Base-by-base conservation (phyloP, 2,113 vertebrate genomes). In the Peromyscus maniculatus region DNA sequence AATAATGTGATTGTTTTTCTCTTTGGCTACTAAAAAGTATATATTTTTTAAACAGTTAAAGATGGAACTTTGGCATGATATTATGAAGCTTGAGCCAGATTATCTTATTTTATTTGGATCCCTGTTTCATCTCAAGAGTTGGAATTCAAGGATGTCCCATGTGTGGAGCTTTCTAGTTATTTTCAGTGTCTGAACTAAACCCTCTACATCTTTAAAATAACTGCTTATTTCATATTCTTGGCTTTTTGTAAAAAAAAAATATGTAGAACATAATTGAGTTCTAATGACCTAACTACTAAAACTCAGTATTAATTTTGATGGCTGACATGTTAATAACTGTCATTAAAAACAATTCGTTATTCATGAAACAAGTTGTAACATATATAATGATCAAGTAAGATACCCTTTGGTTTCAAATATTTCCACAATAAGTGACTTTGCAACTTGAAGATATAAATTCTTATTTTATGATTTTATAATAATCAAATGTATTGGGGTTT, bases 41-140 rank as follows among this genome's bases (percentile, higher is more conserved):
- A 97, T 94, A 43, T 95, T 79, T 93, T 96, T 87, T 90, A 91
- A 97, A 93, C 91, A 94, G 69, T 94, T 92, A 91, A 89, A 83
- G 83, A 94, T 88, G 94, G 79, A 97, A 93, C 92, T 92, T 97
- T 97, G 97, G 97, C 97, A 91, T 39, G 57, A 55, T 90, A 91
- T 82, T 93, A 36, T 71, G 75, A 75, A 96, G 62, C 74, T 80
- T 55, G 95, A 97, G 94, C 94, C 97, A 98, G 94, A 97, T 91
- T 90, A 93, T 74, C 79, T 91, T 97, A 93, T 97, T 98, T 98
- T 96, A 94, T 96, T 97, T 97, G 95, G 93, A 94, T 96, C 87
- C 78, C 89, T 97, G 83, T 64, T 95, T 97, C 96, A 93, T 97
- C 83, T 88, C 96, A 94, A 91, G 89, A 93, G 67, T 55, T 96